Evolutionary conservation across 2,113 vertebrate species (phyloP).

Genomic region (Reinhardtius hippoglossoides): DNA sequence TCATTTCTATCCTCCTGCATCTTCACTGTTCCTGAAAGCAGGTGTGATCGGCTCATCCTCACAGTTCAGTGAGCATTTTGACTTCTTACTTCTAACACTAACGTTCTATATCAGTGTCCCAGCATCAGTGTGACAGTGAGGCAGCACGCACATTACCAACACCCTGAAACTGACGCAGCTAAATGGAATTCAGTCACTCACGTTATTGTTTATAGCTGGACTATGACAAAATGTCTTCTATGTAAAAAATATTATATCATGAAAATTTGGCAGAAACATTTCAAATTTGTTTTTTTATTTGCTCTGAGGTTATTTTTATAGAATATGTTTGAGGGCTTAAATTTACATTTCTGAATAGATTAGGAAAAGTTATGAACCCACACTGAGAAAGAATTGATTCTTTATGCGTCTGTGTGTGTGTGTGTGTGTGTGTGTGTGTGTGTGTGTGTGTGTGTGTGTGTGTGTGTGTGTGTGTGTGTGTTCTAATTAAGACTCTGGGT

Average conservation of each 20-base stretch:
- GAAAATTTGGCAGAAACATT: not conserved
- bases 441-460: no score
- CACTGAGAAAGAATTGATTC: not conserved
- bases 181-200: conserved; percentile 1
- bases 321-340: not conserved
- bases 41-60: conserved; percentile 40
- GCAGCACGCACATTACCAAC: not conserved
- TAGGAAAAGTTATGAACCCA: conserved; percentile 23
- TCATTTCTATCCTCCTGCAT: conserved; percentile 50
- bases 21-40: conserved; percentile 34
- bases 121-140: not conserved
- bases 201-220: not conserved
- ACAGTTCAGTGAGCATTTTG: conserved; percentile 24
- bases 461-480: conserved; percentile 43
- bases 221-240: not conserved
- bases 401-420: conserved; percentile 9
- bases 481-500: conserved; percentile 82
- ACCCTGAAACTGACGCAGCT: not conserved
- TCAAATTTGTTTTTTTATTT: not conserved
- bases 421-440: no score
- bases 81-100: conserved; percentile 32
- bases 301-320: not conserved
- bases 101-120: not conserved
- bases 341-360: conserved; percentile 21
- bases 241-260: not conserved